Percentiles rank a stretch among this genome's conserved stretches.
phyloP scores from a whole-genome alignment of 2,888 invertebrate genomes.

The Parnassius orleans region DNA sequence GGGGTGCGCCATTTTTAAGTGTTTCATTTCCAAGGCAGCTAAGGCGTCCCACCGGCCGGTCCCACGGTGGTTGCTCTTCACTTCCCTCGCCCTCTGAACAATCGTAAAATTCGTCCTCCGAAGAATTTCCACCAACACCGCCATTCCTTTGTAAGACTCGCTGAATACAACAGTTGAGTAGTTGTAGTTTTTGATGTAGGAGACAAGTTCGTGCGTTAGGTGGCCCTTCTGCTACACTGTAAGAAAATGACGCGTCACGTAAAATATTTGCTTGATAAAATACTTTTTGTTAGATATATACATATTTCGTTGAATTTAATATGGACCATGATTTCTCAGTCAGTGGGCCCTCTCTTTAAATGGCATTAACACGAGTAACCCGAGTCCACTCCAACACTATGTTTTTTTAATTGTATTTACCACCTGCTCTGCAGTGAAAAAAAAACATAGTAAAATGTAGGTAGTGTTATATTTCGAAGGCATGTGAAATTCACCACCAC shows the following conservation, averaged over 20 bases:
- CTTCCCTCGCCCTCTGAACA: slow-evolving; percentile 82
- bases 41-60: slow-evolving; percentile 63
- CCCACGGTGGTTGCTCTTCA: slow-evolving; percentile 70
- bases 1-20: slow-evolving; percentile 65
- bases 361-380: too few relatives aligned
- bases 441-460: too few relatives aligned
- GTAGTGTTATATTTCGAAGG: too few relatives aligned
- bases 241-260: background rate
- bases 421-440: too few relatives aligned
- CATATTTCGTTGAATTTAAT: too few relatives aligned
- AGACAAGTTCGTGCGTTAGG: slow-evolving; percentile 95
- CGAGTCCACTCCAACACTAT: too few relatives aligned
- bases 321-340: too few relatives aligned
- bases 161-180: slow-evolving; percentile 89
- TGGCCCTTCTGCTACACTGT: slow-evolving; percentile 88
- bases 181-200: slow-evolving; percentile 96
- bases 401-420: too few relatives aligned
- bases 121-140: slow-evolving; percentile 62
- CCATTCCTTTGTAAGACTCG: slow-evolving; percentile 75
- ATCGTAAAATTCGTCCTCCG: slow-evolving; percentile 90
- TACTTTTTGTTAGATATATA: too few relatives aligned
- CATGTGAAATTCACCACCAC: background rate
- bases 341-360: too few relatives aligned
- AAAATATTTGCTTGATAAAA: too few relatives aligned
- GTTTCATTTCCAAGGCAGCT: slow-evolving; percentile 59